A percentile compares a stretch with the other conserved stretches of the same genome.
phyloP scores from a whole-genome alignment of 2,113 vertebrate genomes.

The Paradoxurus hermaphroditus region DNA sequence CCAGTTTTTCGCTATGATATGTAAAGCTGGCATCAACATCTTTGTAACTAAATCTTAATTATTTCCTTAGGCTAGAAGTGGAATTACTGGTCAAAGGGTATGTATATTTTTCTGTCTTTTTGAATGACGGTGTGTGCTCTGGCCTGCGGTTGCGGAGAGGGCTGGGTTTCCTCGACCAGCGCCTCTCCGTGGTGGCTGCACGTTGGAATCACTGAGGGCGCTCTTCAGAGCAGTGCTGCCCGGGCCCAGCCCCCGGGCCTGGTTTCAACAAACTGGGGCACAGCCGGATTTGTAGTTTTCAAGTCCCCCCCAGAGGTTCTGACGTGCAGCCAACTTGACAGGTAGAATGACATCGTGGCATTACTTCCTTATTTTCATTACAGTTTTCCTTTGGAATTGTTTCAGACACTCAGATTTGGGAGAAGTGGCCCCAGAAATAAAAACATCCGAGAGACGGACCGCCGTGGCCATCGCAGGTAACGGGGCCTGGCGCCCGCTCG shows the following conservation, averaged over 20 bases:
- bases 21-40: conserved; percentile 11
- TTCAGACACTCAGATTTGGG: conserved; percentile 72
- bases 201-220: not conserved
- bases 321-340: not conserved
- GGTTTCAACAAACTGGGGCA: not conserved
- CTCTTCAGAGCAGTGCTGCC: not conserved
- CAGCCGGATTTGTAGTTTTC: not conserved
- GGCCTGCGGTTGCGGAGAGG: not conserved
- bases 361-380: conserved; percentile 41
- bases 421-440: conserved; percentile 71
- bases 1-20: conserved; percentile 1
- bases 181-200: not conserved
- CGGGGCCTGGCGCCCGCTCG: not conserved
- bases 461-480: conserved; percentile 71
- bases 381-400: conserved; percentile 62
- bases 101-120: conserved; percentile 42
- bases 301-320: conserved; percentile 2
- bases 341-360: not conserved
- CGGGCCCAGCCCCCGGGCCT: not conserved
- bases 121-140: not conserved
- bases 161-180: not conserved
- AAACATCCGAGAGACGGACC: conserved; percentile 62
- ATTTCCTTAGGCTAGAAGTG: conserved; percentile 64
- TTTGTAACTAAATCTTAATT: conserved; percentile 67
- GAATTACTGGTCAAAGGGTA: conserved; percentile 63